Conservation (phyloP, 2,797 vertebrate genomes). For the Spea hammondii region DNA sequence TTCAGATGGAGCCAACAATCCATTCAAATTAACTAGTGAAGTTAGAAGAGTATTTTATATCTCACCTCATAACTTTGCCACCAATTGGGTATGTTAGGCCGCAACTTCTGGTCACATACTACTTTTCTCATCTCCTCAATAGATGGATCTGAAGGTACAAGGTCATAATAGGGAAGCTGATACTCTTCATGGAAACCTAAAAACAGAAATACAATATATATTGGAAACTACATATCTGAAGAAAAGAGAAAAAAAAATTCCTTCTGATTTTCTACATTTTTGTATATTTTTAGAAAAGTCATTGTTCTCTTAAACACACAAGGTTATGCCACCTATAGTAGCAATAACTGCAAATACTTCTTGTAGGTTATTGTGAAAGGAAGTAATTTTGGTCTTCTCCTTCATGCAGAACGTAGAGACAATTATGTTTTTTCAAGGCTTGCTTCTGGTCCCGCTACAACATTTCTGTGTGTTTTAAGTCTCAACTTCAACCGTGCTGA, state of each 20-base stretch:
- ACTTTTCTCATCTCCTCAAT: conserved; percentile 99
- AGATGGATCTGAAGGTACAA: conserved; percentile 95
- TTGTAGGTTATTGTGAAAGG: no score
- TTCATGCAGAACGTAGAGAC: no score
- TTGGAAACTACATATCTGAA: neutral
- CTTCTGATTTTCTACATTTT: no score
- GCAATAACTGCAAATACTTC: no score
- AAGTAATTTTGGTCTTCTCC: no score
- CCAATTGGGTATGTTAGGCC: conserved; percentile 96
- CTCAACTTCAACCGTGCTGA: no score
- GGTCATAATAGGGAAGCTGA: conserved; percentile 95
- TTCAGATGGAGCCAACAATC: no score
- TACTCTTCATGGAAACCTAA: conserved; percentile 96
- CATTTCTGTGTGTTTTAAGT: no score
- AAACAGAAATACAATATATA: neutral
- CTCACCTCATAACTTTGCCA: conserved; percentile 97
- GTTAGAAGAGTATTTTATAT: neutral
- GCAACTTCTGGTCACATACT: conserved; percentile 93
- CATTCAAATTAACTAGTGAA: no score
- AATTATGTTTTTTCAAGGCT: no score
- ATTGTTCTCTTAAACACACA: neutral
- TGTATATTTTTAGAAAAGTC: neutral
- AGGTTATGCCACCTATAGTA: no score
- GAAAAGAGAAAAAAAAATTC: neutral
- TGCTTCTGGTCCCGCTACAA: no score